Percentiles rank a stretch among this genome's conserved stretches.
Conservation (phyloP, 2,113 vertebrate genomes). For the Neomonachus schauinslandi region DNA sequence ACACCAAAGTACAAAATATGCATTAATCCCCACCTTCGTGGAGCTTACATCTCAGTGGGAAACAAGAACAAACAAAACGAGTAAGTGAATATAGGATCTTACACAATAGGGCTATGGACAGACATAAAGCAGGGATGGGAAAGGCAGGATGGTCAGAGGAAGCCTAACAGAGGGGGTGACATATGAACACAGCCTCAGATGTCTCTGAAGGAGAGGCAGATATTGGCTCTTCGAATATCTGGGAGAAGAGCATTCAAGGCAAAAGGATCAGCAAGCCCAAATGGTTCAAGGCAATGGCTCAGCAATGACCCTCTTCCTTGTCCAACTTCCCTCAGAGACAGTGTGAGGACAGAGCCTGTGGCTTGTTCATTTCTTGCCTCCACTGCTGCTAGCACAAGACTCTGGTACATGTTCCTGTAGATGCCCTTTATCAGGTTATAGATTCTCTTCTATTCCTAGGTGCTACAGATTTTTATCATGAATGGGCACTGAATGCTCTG, state of each 20-base stretch:
- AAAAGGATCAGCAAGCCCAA: not conserved
- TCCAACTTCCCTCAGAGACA: not conserved
- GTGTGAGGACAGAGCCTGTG: not conserved
- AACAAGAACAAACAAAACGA: not conserved
- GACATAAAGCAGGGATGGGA: not conserved
- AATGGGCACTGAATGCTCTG: not conserved
- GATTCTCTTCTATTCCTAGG: not conserved
- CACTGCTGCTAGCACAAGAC: not conserved
- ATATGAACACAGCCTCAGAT: not conserved
- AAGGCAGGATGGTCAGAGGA: not conserved
- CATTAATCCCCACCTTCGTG: not conserved
- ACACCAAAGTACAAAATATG: not conserved
- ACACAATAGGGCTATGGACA: not conserved
- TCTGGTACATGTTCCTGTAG: not conserved
- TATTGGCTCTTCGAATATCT: accelerated
- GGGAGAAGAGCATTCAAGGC: not conserved
- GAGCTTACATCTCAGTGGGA: not conserved
- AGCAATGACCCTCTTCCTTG: too few relatives aligned
- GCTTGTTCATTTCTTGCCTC: not conserved
- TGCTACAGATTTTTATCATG: not conserved
- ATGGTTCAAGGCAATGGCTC: not conserved
- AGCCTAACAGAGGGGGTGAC: not conserved
- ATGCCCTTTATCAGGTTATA: not conserved
- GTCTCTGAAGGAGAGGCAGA: not conserved
- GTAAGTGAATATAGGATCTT: too few relatives aligned